Conservation (phyloP, 2,888 invertebrate species). For the Phymatocera aterrima region DNA sequence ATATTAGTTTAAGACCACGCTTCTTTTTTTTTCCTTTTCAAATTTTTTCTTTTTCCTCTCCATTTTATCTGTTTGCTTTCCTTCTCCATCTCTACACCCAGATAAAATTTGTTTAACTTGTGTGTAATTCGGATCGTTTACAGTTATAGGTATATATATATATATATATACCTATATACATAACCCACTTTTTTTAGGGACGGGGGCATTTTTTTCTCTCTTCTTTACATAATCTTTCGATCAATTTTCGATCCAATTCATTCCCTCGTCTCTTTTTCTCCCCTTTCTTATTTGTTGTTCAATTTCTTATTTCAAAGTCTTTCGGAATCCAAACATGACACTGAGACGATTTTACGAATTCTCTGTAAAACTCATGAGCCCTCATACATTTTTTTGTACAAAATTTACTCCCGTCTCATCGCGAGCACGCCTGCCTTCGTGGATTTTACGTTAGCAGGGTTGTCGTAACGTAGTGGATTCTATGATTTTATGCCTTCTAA, state of each 20-base stretch:
- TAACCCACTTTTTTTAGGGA: conserved; percentile 22
- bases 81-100: not conserved
- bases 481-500: conserved; percentile 64
- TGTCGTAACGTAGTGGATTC: conserved; percentile 27
- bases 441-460: not conserved
- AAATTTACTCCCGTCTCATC: too few relatives aligned
- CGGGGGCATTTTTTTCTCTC: conserved; percentile 23
- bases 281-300: not conserved
- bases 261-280: not conserved
- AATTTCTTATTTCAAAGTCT: too few relatives aligned
- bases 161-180: too few relatives aligned
- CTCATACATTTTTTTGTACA: too few relatives aligned
- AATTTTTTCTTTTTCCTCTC: not conserved
- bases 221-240: conserved; percentile 14
- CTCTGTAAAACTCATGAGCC: too few relatives aligned
- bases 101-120: conserved; percentile 20
- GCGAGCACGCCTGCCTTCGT: conserved; percentile 24
- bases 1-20: conserved; percentile 43
- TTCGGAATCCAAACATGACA: too few relatives aligned
- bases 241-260: not conserved
- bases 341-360: too few relatives aligned
- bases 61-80: not conserved
- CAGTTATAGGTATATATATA: too few relatives aligned
- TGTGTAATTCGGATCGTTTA: conserved; percentile 21
- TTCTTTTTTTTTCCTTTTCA: not conserved